These are phyloP conservation scores for Drosophila leonis DNA, from an alignment of 2,888 invertebrate species.

Conservation along the genomic window DNA sequence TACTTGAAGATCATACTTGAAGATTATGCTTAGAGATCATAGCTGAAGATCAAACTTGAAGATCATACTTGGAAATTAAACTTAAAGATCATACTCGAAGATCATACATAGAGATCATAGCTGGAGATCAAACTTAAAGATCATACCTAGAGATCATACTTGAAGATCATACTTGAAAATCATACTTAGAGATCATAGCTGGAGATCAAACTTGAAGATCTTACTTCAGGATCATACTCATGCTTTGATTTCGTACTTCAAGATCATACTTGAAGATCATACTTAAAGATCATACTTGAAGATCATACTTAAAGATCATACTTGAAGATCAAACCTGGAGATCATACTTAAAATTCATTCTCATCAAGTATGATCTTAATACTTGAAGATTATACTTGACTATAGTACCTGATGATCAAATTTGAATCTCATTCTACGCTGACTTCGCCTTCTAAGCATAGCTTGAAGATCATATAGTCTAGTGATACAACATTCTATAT, in stretches of 20 bases:
- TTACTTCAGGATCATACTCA: neutral
- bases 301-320: neutral
- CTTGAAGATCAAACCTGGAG: neutral
- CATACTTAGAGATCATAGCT: neutral
- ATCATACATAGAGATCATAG: neutral
- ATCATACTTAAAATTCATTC: neutral
- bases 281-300: neutral
- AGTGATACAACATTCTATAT: neutral
- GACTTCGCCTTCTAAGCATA: neutral
- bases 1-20: neutral
- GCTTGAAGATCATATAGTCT: neutral
- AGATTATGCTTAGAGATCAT: neutral
- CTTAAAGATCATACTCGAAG: neutral
- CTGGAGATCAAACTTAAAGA: neutral
- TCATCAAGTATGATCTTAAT: neutral
- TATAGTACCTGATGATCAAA: neutral
- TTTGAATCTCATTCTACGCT: no score
- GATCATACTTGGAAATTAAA: neutral
- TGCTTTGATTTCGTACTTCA: no score
- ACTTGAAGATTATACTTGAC: neutral
- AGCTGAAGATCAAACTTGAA: no score
- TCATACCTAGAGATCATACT: neutral
- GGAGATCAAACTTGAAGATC: neutral
- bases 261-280: neutral
- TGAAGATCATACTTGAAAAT: neutral